Conservation (phyloP, 2,797 vertebrate genomes). For the Channallabes apus region DNA sequence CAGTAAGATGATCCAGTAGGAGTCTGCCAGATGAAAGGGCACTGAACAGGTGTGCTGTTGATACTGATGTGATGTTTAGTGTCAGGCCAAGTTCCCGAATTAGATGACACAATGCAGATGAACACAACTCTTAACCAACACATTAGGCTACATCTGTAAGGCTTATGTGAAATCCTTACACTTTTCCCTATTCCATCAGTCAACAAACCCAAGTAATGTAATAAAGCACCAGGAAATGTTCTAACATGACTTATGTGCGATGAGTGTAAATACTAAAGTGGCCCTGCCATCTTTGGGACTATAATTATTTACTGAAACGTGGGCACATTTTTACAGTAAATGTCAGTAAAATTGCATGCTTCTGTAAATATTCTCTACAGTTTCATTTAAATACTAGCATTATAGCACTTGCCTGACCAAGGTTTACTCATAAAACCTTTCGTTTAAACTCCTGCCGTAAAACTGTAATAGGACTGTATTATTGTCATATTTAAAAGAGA, state of each 20-base stretch:
- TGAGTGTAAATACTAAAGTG: background rate
- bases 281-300: background rate
- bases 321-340: background rate
- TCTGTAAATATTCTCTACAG: slow-evolving; percentile 1
- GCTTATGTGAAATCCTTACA: background rate
- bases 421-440: background rate
- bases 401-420: background rate
- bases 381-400: background rate
- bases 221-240: background rate
- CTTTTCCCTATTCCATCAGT: background rate
- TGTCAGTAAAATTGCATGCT: background rate
- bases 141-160: background rate
- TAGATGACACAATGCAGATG: slow-evolving; percentile 9
- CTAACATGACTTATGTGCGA: background rate
- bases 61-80: slow-evolving; percentile 12
- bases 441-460: background rate
- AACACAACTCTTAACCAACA: background rate
- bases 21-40: background rate
- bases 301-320: background rate
- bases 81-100: background rate
- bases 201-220: background rate
- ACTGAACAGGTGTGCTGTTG: slow-evolving; percentile 9
- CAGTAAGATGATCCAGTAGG: background rate
- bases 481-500: background rate
- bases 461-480: background rate